Evolutionary conservation across 2,113 vertebrate genomes (phyloP).

Genomic region (Pithys albifrons): DNA sequence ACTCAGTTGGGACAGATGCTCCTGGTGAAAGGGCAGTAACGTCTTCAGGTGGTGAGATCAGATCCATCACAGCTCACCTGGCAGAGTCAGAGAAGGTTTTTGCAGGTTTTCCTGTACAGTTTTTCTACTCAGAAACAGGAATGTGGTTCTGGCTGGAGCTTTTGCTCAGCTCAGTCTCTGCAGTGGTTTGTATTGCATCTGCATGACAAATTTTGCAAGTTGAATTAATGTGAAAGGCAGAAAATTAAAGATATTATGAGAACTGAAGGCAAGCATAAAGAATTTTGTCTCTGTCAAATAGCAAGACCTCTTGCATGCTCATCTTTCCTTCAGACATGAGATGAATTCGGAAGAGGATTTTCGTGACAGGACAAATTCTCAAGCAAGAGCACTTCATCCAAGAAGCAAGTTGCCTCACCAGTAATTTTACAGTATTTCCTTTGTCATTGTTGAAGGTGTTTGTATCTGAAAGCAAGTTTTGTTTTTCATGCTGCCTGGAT

Average conservation of each 20-base stretch:
- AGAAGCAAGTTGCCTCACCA: slow-evolving; percentile 32
- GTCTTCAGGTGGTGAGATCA: background rate
- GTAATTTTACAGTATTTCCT: slow-evolving; percentile 15
- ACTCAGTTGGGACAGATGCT: background rate
- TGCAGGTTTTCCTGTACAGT: background rate
- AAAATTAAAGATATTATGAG: slow-evolving; percentile 27
- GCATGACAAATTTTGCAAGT: background rate
- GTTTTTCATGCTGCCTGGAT: background rate
- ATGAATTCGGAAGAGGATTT: background rate
- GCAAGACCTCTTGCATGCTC: background rate
- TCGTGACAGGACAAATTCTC: background rate
- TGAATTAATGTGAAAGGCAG: slow-evolving; percentile 15
- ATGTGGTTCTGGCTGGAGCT: background rate
- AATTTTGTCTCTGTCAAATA: slow-evolving; percentile 7
- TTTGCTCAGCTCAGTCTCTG: background rate
- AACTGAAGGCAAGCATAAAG: background rate
- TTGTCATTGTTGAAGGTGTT: background rate
- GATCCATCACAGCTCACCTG: background rate
- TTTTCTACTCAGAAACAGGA: background rate
- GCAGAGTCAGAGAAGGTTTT: background rate
- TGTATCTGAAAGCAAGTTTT: background rate
- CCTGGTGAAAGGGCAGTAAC: background rate
- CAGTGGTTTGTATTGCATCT: background rate
- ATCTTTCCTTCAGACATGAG: background rate
- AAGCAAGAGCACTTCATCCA: background rate